These are phyloP conservation scores for Melangyna quadrimaculata DNA, from an alignment of 2,888 invertebrate genomes.

Conservation along the genomic window DNA sequence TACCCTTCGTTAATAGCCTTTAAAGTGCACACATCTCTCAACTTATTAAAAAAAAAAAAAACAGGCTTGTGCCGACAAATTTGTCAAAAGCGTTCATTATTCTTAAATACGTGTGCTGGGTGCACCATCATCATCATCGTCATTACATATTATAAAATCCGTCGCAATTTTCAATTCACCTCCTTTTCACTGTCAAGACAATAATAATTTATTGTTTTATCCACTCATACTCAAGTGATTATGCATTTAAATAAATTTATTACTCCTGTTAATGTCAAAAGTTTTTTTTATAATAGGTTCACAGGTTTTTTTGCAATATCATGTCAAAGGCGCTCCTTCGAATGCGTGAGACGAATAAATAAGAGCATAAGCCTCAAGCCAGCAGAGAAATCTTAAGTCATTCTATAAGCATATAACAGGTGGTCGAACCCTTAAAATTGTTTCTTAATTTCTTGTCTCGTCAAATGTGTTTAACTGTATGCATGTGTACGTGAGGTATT, in stretches of 20 bases:
- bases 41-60: background rate
- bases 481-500: conserved; percentile 6
- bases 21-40: too few relatives aligned
- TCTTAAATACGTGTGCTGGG: conserved; percentile 32
- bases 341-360: conserved; percentile 50
- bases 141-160: background rate
- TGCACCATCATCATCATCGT: background rate
- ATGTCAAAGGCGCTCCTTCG: conserved; percentile 63
- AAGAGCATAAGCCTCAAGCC: background rate
- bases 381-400: background rate
- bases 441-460: conserved; percentile 47
- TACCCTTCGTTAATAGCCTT: too few relatives aligned
- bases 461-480: background rate
- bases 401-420: conserved; percentile 36
- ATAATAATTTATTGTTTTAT: conserved; percentile 49
- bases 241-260: conserved; percentile 66
- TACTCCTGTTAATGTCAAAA: conserved; percentile 65
- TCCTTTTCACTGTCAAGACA: conserved; percentile 27
- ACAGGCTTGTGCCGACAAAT: background rate
- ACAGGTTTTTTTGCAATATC: conserved; percentile 46
- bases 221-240: conserved; percentile 21
- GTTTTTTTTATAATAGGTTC: background rate
- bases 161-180: conserved; percentile 15
- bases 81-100: conserved; percentile 21
- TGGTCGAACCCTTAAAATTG: conserved; percentile 61